phyloP scores from a whole-genome alignment of 1,140 invertebrate species.

The Cyphomyrmex costatus region DNA sequence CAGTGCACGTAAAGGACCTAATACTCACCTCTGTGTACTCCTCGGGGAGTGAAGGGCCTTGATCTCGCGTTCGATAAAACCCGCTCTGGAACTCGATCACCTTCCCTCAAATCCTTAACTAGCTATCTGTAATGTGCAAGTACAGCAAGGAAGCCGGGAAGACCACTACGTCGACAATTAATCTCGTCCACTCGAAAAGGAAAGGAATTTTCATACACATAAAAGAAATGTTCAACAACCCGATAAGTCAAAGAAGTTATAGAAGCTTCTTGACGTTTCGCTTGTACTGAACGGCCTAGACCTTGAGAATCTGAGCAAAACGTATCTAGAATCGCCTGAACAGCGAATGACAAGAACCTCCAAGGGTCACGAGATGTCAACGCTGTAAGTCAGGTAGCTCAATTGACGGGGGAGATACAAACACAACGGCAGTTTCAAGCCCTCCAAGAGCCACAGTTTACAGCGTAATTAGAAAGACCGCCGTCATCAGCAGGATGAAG shows the following conservation, averaged over 20 bases:
- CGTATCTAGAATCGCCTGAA: slow-evolving; percentile 54
- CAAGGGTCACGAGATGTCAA: slow-evolving; percentile 39
- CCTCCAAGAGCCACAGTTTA: slow-evolving; percentile 1
- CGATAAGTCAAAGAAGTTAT: slow-evolving; percentile 80
- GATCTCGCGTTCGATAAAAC: slow-evolving; percentile 20
- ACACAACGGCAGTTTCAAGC: slow-evolving; percentile 37
- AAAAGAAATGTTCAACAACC: slow-evolving; percentile 93
- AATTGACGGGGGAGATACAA: background rate
- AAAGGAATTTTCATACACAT: slow-evolving; percentile 95
- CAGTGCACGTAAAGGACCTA: background rate
- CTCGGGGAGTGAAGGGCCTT: background rate
- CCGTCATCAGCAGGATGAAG: slow-evolving; percentile 92
- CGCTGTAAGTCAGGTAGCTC: slow-evolving; percentile 25
- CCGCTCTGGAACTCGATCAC: slow-evolving; percentile 60
- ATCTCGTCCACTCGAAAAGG: slow-evolving; percentile 89
- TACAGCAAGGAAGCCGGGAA: slow-evolving; percentile 80
- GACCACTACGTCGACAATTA: slow-evolving; percentile 85
- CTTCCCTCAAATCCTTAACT: slow-evolving; percentile 64
- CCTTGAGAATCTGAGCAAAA: slow-evolving; percentile 55
- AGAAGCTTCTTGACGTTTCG: slow-evolving; percentile 82
- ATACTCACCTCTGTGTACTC: background rate
- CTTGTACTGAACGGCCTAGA: slow-evolving; percentile 78
- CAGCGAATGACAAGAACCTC: slow-evolving; percentile 39
- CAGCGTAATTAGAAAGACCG: background rate
- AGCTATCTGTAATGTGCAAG: slow-evolving; percentile 86